phyloP scores from a whole-genome alignment of 2,888 invertebrate species.

The Hyposoter didymator region DNA sequence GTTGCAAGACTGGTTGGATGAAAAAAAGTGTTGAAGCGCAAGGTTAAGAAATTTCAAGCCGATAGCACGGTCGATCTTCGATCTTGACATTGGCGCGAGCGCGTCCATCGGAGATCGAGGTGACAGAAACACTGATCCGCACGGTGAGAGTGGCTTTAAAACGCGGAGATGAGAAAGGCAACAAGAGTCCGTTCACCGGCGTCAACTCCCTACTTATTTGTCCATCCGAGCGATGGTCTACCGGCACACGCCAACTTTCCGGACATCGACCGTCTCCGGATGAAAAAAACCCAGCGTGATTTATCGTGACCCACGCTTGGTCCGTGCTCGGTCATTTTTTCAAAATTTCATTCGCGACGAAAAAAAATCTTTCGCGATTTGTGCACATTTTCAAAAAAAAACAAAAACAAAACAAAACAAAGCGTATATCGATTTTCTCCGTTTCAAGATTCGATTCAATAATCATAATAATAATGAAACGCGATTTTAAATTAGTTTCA shows the following conservation, averaged over 20 bases:
- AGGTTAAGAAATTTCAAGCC: slow-evolving; percentile 15
- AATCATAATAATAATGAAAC: not conserved
- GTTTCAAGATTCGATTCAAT: not conserved
- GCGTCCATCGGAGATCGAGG: slow-evolving; percentile 80
- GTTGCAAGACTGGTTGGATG: slow-evolving; percentile 7
- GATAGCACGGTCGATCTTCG: slow-evolving; percentile 51
- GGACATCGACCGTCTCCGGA: slow-evolving; percentile 5
- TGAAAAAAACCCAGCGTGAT: slow-evolving; percentile 3
- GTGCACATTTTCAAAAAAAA: not conserved
- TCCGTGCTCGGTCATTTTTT: not conserved
- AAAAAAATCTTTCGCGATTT: not conserved
- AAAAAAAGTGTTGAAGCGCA: not conserved
- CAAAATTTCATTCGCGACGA: not conserved
- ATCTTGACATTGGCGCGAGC: slow-evolving; percentile 68
- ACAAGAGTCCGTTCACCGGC: slow-evolving; percentile 73
- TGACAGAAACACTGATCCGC: slow-evolving; percentile 79
- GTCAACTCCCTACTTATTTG: slow-evolving; percentile 79
- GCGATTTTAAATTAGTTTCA: not conserved
- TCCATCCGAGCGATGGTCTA: slow-evolving; percentile 49
- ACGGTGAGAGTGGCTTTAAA: slow-evolving; percentile 65
- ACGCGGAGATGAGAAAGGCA: slow-evolving; percentile 78
- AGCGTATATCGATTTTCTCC: too few relatives aligned
- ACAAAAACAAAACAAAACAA: not conserved
- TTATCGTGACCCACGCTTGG: slow-evolving; percentile 12
- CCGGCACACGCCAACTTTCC: slow-evolving; percentile 40